Conservation (phyloP, 1,140 invertebrate species). For the Drosophila malerkotliana region DNA sequence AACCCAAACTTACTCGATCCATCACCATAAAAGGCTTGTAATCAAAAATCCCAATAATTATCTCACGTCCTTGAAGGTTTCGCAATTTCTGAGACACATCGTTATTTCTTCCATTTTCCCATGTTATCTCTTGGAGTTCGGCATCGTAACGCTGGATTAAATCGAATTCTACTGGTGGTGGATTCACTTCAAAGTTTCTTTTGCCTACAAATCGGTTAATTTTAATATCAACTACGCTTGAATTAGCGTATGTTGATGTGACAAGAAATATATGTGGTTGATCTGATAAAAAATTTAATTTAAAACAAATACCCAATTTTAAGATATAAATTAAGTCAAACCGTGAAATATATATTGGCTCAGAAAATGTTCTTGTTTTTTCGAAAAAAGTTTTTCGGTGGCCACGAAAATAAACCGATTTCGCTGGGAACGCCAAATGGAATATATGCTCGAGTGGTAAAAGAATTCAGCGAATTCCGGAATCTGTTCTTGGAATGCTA, state of each 20-base stretch:
- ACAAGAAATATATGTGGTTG: slow-evolving; percentile 68
- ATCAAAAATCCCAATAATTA: slow-evolving; percentile 64
- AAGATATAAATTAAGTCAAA: background rate
- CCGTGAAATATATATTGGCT: slow-evolving; percentile 58
- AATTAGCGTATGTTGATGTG: slow-evolving; percentile 41
- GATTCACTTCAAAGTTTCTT: slow-evolving; percentile 17
- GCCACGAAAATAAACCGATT: slow-evolving; percentile 72
- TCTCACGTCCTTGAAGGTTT: slow-evolving; percentile 68
- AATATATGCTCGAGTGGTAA: slow-evolving; percentile 65
- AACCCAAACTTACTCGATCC: slow-evolving; percentile 43
- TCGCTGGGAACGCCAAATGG: slow-evolving; percentile 66
- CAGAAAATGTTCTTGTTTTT: slow-evolving; percentile 20
- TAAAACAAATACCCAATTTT: background rate
- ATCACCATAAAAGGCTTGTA: slow-evolving; percentile 74
- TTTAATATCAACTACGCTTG: slow-evolving; percentile 62
- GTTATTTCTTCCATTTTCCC: slow-evolving; percentile 5
- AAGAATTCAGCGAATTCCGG: slow-evolving; percentile 54
- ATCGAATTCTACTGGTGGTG: slow-evolving; percentile 25
- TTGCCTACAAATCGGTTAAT: slow-evolving; percentile 71
- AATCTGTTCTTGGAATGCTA: slow-evolving; percentile 73
- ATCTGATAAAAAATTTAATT: slow-evolving; percentile 40
- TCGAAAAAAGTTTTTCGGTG: slow-evolving; percentile 38
- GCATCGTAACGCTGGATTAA: slow-evolving; percentile 54
- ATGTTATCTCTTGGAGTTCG: background rate
- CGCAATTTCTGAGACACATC: slow-evolving; percentile 39